phyloP scores from a whole-genome alignment of 2,797 vertebrate species.

The Ispidina picta region DNA sequence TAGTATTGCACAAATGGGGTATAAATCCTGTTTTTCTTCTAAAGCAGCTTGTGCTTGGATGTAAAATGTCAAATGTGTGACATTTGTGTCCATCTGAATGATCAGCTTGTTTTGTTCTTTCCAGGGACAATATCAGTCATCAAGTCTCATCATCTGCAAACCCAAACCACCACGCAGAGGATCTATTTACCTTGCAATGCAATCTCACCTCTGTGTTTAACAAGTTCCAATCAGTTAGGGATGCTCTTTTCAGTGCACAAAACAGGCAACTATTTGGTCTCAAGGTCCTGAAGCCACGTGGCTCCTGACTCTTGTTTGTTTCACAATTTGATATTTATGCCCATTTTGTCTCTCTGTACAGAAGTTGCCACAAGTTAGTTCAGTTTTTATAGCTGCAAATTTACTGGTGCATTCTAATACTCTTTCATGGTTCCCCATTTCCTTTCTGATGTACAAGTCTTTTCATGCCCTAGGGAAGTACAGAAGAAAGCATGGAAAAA shows the following conservation, averaged over 20 bases:
- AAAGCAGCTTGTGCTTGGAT: constrained; percentile 34
- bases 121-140: background rate
- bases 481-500: constrained; percentile 8
- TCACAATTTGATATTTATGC: background rate
- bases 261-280: background rate
- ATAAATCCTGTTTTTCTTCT: constrained; percentile 27
- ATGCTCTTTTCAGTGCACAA: background rate
- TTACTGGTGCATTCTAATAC: background rate
- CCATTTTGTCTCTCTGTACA: background rate
- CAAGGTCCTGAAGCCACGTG: background rate
- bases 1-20: constrained; percentile 10
- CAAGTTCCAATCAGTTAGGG: background rate
- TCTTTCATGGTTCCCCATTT: constrained; percentile 15
- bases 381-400: constrained; percentile 6
- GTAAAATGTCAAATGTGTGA: background rate
- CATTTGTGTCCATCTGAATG: constrained; percentile 1
- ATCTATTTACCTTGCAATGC: background rate
- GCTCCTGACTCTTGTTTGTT: background rate
- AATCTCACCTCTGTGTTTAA: background rate
- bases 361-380: background rate
- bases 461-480: constrained; percentile 24
- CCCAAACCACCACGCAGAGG: background rate
- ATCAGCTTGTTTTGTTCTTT: background rate
- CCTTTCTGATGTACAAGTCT: constrained; percentile 40
- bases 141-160: background rate